Conservation (phyloP, 2,797 vertebrate genomes). For the Coracias cyanogaster region DNA sequence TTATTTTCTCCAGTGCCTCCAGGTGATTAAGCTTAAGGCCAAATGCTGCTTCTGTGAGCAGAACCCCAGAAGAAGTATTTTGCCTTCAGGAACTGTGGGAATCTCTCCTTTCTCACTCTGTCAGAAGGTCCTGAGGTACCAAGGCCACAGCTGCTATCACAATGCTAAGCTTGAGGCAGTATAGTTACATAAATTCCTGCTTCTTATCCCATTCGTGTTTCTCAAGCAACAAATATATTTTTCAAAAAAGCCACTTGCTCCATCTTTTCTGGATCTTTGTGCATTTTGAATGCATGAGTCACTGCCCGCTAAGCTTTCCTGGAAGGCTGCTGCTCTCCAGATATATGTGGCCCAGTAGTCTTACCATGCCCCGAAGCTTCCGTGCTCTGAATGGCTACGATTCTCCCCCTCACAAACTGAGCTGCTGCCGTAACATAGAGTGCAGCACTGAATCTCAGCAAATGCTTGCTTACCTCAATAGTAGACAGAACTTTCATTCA, state of each 20-base stretch:
- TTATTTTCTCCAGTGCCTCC: slow-evolving; percentile 17
- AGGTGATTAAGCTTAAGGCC: slow-evolving; percentile 28
- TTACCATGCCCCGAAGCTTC: not conserved
- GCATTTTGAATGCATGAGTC: not conserved
- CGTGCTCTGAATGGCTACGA: accelerated
- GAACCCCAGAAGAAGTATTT: slow-evolving; percentile 8
- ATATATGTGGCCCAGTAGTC: not conserved
- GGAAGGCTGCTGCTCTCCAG: not conserved
- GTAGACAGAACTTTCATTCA: not conserved
- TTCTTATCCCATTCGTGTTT: not conserved
- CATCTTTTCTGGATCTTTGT: not conserved
- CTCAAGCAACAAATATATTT: not conserved
- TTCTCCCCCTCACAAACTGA: not conserved
- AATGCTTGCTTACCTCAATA: not conserved
- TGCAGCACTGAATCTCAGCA: not conserved
- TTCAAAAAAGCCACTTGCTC: not conserved
- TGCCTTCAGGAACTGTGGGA: not conserved
- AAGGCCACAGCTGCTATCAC: slow-evolving; percentile 34
- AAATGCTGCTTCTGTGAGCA: slow-evolving; percentile 34
- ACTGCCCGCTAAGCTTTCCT: not conserved
- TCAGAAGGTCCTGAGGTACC: slow-evolving; percentile 16
- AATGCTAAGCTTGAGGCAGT: slow-evolving; percentile 27
- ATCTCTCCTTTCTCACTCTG: not conserved
- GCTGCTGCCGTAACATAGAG: not conserved
- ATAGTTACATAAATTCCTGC: not conserved